Evolutionary conservation across 2,888 invertebrate species (phyloP).

Genomic region (Nymphalis urticae): DNA sequence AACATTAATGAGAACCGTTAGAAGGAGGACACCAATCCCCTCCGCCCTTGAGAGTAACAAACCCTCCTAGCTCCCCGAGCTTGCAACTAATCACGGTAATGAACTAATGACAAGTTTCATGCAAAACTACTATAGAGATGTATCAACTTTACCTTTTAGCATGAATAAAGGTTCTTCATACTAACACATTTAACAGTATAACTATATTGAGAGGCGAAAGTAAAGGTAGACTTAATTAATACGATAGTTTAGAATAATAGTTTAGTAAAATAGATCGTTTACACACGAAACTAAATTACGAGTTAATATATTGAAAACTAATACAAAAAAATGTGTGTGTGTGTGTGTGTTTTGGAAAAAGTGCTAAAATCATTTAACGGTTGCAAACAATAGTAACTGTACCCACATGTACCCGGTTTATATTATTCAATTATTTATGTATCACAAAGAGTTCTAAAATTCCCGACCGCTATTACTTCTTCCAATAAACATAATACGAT

Average conservation of each 20-base stretch:
- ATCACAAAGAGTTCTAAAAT: conserved; percentile 5
- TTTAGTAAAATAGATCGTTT: too few relatives aligned
- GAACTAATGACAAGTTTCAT: conserved; percentile 71
- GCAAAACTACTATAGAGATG: conserved; percentile 50
- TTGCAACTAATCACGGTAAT: conserved; percentile 69
- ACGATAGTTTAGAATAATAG: neutral
- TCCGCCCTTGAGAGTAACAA: conserved; percentile 40
- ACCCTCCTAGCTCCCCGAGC: conserved; percentile 35
- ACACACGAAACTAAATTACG: too few relatives aligned
- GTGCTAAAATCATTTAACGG: conserved; percentile 10
- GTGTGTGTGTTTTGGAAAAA: conserved; percentile 4
- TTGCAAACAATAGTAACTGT: conserved; percentile 7
- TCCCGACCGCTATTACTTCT: conserved; percentile 12
- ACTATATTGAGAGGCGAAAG: neutral
- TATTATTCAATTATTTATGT: neutral
- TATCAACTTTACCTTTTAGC: conserved; percentile 46
- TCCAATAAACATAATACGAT: conserved; percentile 36
- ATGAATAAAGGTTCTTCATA: conserved; percentile 7
- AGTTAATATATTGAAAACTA: too few relatives aligned
- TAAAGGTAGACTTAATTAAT: neutral
- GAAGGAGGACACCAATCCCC: conserved; percentile 40
- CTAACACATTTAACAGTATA: neutral
- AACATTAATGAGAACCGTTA: conserved; percentile 72
- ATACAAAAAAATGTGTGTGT: too few relatives aligned
- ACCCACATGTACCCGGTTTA: neutral